phyloP scores from a whole-genome alignment of 1,140 invertebrate genomes.

The Panonychus citri region DNA sequence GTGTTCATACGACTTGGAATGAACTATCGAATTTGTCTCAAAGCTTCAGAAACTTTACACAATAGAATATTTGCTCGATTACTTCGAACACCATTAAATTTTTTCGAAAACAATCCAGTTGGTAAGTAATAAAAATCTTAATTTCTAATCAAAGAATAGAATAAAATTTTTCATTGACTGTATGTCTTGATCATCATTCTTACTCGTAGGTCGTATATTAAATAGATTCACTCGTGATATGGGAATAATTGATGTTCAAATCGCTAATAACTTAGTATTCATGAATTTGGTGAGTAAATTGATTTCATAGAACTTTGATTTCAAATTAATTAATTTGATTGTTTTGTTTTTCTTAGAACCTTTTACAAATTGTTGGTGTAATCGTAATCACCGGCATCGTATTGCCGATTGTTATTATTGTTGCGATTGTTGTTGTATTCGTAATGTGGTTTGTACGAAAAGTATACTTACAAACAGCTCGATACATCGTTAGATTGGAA shows the following conservation, averaged over 20 bases:
- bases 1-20: constrained; percentile 32
- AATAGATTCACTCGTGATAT: constrained; percentile 11
- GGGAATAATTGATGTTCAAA: neutral
- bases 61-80: constrained; percentile 58
- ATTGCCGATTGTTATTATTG: neutral
- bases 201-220: constrained; percentile 2
- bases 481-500: neutral
- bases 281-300: neutral
- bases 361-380: neutral
- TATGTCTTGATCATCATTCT: no score
- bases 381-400: neutral
- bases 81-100: constrained; percentile 51
- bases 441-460: neutral
- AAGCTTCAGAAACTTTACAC: constrained; percentile 49
- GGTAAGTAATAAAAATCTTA: constrained; percentile 19
- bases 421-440: neutral
- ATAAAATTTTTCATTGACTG: no score
- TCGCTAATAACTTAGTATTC: constrained; percentile 33
- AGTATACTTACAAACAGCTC: neutral
- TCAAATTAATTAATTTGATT: no score
- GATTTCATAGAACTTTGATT: no score
- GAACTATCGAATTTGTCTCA: constrained; percentile 52
- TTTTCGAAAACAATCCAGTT: constrained; percentile 64
- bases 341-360: neutral
- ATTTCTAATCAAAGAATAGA: no score